These are phyloP conservation scores for Lepidocolaptes lacrymiger DNA, from an alignment of 2,797 vertebrate genomes.

Conservation along the genomic window DNA sequence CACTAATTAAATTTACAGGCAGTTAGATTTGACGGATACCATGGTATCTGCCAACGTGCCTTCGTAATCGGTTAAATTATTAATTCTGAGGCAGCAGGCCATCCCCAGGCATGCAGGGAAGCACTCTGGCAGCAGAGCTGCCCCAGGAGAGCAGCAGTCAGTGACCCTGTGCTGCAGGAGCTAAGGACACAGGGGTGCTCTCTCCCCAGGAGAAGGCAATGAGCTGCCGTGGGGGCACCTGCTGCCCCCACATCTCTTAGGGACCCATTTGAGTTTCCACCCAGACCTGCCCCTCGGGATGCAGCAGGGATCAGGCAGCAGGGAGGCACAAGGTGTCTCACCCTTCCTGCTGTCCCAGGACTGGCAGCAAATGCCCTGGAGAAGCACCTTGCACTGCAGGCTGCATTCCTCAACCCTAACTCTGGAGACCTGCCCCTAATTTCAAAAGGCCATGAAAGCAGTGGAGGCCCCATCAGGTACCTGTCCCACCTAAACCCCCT, in stretches of 20 bases:
- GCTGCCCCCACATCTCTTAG: background rate
- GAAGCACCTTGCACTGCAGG: too few species aligned
- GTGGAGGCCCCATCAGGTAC: accelerated
- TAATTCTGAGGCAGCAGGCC: slow-evolving; percentile 49
- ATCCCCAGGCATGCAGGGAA: background rate
- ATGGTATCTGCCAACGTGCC: slow-evolving; percentile 63
- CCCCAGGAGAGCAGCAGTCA: background rate
- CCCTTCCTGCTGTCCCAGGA: background rate
- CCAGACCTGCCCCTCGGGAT: background rate
- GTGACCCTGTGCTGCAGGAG: background rate
- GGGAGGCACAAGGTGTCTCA: accelerated
- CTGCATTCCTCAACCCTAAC: background rate
- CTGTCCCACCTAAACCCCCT: background rate
- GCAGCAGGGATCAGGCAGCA: background rate
- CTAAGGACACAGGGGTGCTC: background rate
- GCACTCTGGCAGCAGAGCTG: background rate
- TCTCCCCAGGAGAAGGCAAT: background rate
- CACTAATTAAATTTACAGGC: slow-evolving; percentile 73
- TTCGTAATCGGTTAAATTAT: slow-evolving; percentile 66
- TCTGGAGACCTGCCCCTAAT: background rate
- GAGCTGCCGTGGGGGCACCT: background rate
- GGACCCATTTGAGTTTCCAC: background rate
- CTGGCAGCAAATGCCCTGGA: background rate
- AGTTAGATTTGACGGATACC: slow-evolving; percentile 68
- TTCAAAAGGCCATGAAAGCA: background rate